Evolutionary conservation across 2,797 vertebrate genomes (phyloP).

Genomic region (Oophaga sylvatica): DNA sequence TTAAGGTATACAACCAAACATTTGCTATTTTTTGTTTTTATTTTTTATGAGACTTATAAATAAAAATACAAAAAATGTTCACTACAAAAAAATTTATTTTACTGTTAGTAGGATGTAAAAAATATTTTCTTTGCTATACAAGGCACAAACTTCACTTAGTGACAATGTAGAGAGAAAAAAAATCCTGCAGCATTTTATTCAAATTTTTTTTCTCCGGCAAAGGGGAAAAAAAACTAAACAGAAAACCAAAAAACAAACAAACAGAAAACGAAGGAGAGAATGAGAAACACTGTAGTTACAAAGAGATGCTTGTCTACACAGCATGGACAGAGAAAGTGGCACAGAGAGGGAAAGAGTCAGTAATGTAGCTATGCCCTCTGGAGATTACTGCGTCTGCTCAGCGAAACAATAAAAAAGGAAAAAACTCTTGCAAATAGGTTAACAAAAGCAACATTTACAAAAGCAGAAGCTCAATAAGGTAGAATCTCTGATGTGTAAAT

Average conservation of each 20-base stretch:
- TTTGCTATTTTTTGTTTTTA: conserved; percentile 82
- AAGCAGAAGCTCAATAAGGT: conserved; percentile 57
- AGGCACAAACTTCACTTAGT: conserved; percentile 98
- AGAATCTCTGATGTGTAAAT: background rate
- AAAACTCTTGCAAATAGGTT: conserved; percentile 80
- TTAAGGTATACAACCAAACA: conserved; percentile 98
- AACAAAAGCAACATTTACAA: conserved; percentile 63
- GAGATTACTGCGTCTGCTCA: conserved; percentile 74
- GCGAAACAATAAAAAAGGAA: conserved; percentile 64
- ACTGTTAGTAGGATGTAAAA: conserved; percentile 98
- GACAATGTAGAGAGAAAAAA: conserved; percentile 97
- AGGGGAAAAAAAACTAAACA: conserved; percentile 25
- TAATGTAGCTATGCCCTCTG: conserved; percentile 63
- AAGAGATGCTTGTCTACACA: conserved; percentile 94
- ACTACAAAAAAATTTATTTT: conserved; percentile 92
- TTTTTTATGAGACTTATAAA: conserved; percentile 94
- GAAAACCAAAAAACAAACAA: conserved; percentile 25
- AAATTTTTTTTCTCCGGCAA: conserved; percentile 78
- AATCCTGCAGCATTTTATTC: conserved; percentile 97
- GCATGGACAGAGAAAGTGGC: conserved; percentile 77
- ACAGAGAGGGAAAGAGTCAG: conserved; percentile 49
- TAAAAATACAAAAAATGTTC: conserved; percentile 95
- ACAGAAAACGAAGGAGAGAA: conserved; percentile 54
- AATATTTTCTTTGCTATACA: conserved; percentile 95
- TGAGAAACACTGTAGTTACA: conserved; percentile 98